These are phyloP conservation scores for Taeniopygia guttata DNA, from an alignment of 2,797 vertebrate genomes.

Conservation along the genomic window DNA sequence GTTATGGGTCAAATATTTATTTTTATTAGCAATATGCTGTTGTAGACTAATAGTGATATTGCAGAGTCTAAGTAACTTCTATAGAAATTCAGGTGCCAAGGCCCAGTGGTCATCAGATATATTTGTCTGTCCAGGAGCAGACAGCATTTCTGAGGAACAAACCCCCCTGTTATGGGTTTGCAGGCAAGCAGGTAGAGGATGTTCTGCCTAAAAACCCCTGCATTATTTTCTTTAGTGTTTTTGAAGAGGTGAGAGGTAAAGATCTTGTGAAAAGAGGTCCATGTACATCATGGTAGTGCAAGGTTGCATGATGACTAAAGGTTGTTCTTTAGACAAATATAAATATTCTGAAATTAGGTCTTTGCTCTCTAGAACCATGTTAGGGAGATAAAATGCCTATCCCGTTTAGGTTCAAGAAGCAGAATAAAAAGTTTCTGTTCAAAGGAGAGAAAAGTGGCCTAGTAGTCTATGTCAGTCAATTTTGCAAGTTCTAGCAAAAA, in stretches of 20 bases:
- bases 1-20: not conserved
- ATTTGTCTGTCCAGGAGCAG: not conserved
- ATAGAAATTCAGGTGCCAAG: not conserved
- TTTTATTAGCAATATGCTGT: not conserved
- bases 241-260: not conserved
- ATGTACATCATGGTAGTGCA: not conserved
- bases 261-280: not conserved
- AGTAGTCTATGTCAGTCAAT: not conserved
- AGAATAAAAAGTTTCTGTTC: not conserved
- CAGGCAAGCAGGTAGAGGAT: not conserved
- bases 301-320: not conserved
- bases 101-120: not conserved
- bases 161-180: accelerated
- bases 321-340: not conserved
- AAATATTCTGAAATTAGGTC: not conserved
- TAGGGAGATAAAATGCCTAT: not conserved
- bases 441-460: not conserved
- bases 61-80: not conserved
- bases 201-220: not conserved
- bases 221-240: not conserved
- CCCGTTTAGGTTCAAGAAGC: not conserved
- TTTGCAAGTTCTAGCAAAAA: not conserved
- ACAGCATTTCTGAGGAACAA: not conserved
- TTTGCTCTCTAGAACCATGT: not conserved
- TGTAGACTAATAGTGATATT: not conserved